Base-by-base conservation (phyloP, 92 coral and sea anemone species). In the Zoanthus solanderi region DNA sequence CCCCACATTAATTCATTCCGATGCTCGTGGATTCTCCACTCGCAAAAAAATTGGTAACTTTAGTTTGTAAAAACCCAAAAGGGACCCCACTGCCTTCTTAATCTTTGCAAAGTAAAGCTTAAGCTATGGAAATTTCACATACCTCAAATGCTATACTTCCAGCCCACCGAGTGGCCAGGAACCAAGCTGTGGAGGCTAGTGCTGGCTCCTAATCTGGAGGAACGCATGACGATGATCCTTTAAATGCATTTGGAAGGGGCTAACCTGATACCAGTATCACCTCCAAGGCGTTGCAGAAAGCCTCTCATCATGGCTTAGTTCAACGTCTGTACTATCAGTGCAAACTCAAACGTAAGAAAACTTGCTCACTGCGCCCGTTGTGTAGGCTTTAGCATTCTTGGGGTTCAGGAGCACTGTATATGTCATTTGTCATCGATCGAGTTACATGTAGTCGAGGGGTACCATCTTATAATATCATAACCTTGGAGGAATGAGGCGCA, bases 401-500 rank as follows among this genome's bases (percentile, higher is more conserved):
- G 56, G 0, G 54, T 76, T 3, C 81, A 76, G 45, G 81, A 31
- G 53, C 81, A 76, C 31, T 0, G 81, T 10, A 44, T 23, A 76
- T 44, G 32, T 17, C 81, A 76, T 44, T 10, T 23, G 48, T 44
- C 32, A 29, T 48, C 54, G 9, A 23, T 76, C 30, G 81, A 29
- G 13, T 6, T 76, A 44, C 32, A 48, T 76, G 7, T 9, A n/a
- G 18, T 76, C 13, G 81, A 76, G 18, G 81, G 52, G 9, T 29
- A 46, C 50, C 45, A 28, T 48, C 54, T 76, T 17, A 57, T 76
- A 18, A 28, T 48, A 23, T 76, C 81, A 23, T 76, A 44, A 44
- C 50, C 81, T 46, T 76, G 58, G 81, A 76, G 81, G 18, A 76
- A 76, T 71, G 75, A 71, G 75, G 75, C 75, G 9, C 81, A 76